Percentiles rank a stretch among this genome's conserved stretches.
Conservation (phyloP, 2,888 invertebrate species). For the Acanthosepion lycidas region DNA sequence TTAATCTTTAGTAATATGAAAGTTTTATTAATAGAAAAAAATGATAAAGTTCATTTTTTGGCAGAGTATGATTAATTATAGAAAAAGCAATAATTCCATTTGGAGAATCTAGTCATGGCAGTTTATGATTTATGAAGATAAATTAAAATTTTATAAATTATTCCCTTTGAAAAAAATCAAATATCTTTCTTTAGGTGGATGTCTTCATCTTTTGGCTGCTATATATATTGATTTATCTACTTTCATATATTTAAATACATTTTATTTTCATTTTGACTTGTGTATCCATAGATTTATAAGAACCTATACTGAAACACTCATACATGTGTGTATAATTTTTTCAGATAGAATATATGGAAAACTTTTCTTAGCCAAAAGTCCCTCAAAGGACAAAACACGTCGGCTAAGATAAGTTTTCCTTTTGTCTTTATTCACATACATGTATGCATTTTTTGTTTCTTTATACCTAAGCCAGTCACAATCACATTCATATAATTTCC, state of each 20-base stretch:
- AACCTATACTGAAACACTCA: background rate
- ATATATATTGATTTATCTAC: background rate
- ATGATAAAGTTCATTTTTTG: background rate
- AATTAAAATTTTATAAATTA: background rate
- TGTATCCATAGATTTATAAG: background rate
- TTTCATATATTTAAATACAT: background rate
- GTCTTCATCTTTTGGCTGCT: background rate
- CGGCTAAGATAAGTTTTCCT: too few species aligned
- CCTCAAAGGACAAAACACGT: too few species aligned
- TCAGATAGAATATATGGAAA: too few species aligned
- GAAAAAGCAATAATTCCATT: slow-evolving; percentile 2
- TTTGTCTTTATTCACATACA: too few species aligned
- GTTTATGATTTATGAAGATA: background rate
- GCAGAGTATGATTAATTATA: background rate
- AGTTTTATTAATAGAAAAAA: background rate
- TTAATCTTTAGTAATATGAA: too few species aligned
- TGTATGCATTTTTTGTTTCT: background rate
- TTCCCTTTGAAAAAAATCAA: background rate
- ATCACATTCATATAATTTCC: background rate
- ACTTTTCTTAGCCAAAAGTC: too few species aligned
- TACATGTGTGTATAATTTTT: background rate
- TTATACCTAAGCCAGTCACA: background rate
- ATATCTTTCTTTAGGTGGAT: background rate
- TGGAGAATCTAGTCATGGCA: background rate
- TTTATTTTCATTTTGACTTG: background rate